phyloP scores from a whole-genome alignment of 2,113 vertebrate species.

The Rhagologus leucostigma region DNA sequence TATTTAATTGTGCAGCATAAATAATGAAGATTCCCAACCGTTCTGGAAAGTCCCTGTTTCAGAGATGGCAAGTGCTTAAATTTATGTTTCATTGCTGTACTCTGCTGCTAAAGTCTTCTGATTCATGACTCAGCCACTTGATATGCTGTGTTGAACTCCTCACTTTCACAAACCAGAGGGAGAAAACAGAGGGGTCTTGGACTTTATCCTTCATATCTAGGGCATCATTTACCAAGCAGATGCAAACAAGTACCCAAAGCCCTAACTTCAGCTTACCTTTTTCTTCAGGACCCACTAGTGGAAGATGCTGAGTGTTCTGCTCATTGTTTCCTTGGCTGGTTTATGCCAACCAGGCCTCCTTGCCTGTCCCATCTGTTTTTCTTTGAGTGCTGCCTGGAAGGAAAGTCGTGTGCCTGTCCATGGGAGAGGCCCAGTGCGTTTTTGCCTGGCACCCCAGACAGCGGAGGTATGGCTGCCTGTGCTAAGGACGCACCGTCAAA shows the following conservation, averaged over 20 bases:
- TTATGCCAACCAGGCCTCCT: background rate
- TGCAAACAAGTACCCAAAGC: background rate
- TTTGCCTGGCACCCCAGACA: rapidly evolving
- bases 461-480: background rate
- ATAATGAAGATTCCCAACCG: background rate
- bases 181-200: background rate
- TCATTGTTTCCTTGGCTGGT: background rate
- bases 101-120: constrained; percentile 11
- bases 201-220: background rate
- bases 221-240: background rate
- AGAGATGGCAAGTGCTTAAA: background rate
- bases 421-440: rapidly evolving
- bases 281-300: background rate
- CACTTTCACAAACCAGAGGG: background rate
- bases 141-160: background rate
- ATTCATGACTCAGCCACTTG: constrained; percentile 36
- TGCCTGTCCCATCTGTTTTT: background rate
- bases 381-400: background rate
- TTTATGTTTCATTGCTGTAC: background rate
- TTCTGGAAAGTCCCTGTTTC: background rate
- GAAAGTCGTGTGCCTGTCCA: background rate
- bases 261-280: background rate
- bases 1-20: constrained; percentile 37
- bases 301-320: background rate
- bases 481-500: background rate